Evolutionary conservation across 2,113 vertebrate species (phyloP).

Genomic region (Seriola dumerili): DNA sequence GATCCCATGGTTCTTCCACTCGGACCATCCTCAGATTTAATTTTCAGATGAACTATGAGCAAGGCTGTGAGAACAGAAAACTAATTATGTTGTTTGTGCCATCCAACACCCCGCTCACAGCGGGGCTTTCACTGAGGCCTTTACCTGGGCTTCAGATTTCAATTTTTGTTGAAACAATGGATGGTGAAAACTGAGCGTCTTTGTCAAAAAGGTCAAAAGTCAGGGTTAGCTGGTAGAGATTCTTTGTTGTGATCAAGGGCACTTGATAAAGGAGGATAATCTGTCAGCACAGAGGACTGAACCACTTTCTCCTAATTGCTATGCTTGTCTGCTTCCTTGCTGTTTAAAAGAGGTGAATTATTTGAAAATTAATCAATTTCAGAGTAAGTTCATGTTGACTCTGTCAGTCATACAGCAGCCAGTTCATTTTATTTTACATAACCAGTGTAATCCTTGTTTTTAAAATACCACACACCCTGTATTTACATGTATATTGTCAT

Average conservation of each 20-base stretch:
- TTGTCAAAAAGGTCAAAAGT: constrained; percentile 22
- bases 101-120: too few relatives aligned
- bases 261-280: neutral
- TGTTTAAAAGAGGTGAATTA: constrained; percentile 22
- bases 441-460: neutral
- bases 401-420: constrained; percentile 36
- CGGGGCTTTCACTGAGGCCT: neutral
- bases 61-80: neutral
- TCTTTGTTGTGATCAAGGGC: neutral
- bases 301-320: constrained; percentile 28
- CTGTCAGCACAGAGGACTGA: constrained; percentile 8
- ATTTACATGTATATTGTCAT: constrained; percentile 26
- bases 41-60: neutral
- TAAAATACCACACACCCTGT: neutral
- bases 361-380: constrained; percentile 37
- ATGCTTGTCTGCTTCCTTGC: neutral
- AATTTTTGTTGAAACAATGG: neutral
- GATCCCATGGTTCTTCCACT: neutral
- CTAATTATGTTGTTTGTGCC: neutral
- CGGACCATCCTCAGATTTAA: neutral
- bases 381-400: constrained; percentile 24
- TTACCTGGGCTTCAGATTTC: neutral
- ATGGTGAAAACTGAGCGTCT: neutral
- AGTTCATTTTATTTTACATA: constrained; percentile 39
- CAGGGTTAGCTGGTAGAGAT: neutral